Evolutionary conservation across 2,113 vertebrate species (phyloP).

Genomic region (Apodemus speciosus): DNA sequence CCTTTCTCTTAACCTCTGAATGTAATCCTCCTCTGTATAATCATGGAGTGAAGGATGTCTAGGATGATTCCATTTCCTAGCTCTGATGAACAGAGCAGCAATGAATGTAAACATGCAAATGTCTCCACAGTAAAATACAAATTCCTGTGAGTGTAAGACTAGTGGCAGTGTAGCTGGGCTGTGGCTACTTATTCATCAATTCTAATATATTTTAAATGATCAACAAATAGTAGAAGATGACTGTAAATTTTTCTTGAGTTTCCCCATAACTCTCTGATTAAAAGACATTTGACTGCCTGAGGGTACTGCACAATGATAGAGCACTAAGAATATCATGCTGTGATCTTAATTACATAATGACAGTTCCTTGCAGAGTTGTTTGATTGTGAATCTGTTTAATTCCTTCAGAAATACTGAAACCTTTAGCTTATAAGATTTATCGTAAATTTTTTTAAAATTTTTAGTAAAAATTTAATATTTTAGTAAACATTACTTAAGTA

Average conservation of each 20-base stretch:
- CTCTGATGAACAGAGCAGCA: neutral
- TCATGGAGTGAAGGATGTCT: neutral
- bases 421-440: neutral
- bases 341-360: neutral
- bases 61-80: neutral
- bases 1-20: neutral
- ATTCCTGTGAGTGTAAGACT: too few relatives aligned
- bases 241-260: neutral
- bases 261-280: constrained; percentile 18
- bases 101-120: neutral
- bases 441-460: too few relatives aligned
- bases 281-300: neutral
- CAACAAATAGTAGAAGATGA: neutral
- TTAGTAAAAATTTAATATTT: neutral
- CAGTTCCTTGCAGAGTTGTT: neutral
- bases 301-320: neutral
- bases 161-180: neutral
- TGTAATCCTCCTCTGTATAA: neutral
- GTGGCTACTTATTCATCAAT: neutral
- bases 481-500: neutral
- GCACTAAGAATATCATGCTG: neutral
- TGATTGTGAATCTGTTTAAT: neutral
- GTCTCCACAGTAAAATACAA: neutral
- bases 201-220: neutral
- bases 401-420: neutral